Percentiles rank a stretch among this genome's conserved stretches.
phyloP scores from a whole-genome alignment of 1,140 invertebrate genomes.

The Maconellicoccus hirsutus region DNA sequence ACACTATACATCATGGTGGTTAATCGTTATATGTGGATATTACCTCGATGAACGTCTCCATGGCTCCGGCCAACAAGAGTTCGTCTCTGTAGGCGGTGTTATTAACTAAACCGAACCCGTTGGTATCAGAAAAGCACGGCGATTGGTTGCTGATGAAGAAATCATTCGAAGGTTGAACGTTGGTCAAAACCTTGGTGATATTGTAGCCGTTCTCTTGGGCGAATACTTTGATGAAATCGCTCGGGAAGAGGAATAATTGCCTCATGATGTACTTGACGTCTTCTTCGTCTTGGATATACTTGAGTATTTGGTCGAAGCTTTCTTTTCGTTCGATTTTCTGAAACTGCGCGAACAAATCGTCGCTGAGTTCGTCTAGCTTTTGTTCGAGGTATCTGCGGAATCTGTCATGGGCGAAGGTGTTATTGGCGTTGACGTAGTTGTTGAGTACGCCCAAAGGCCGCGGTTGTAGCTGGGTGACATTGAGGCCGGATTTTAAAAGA shows the following conservation, averaged over 20 bases:
- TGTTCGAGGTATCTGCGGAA: not conserved
- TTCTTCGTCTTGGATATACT: not conserved
- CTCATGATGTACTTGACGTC: not conserved
- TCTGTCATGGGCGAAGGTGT: not conserved
- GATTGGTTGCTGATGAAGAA: too few species aligned
- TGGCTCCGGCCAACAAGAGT: not conserved
- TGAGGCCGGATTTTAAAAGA: not conserved
- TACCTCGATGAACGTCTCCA: not conserved
- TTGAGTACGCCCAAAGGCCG: not conserved
- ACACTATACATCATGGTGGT: too few species aligned
- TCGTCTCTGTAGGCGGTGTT: not conserved
- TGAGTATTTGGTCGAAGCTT: not conserved
- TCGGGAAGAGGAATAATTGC: not conserved
- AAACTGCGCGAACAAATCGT: not conserved
- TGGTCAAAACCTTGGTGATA: not conserved
- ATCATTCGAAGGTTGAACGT: not conserved
- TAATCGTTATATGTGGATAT: not conserved
- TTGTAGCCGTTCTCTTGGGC: not conserved
- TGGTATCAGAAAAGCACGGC: not conserved
- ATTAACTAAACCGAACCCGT: not conserved
- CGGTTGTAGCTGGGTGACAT: not conserved
- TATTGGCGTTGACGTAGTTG: not conserved
- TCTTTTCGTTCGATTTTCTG: not conserved
- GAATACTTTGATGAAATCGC: not conserved
- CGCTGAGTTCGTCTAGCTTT: not conserved